These are phyloP conservation scores for Hypocryptadius cinnamomeus DNA, from an alignment of 2,113 vertebrate species.

Conservation along the genomic window DNA sequence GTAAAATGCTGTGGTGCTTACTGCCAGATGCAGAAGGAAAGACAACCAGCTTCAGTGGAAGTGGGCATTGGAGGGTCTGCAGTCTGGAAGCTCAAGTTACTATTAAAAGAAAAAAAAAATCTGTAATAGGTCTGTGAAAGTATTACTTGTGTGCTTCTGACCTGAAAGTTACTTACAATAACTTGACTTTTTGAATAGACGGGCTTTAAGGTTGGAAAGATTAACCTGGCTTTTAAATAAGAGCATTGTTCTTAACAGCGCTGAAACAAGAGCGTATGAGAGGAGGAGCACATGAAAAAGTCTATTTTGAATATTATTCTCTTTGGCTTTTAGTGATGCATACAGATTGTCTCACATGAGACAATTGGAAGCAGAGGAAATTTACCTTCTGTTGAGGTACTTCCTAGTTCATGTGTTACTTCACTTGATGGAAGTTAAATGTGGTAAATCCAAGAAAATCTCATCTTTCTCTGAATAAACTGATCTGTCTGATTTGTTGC, in stretches of 20 bases:
- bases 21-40: background rate
- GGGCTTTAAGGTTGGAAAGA: background rate
- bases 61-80: background rate
- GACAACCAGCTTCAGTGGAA: background rate
- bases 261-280: fast-evolving
- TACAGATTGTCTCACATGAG: background rate
- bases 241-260: background rate
- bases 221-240: background rate
- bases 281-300: background rate
- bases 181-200: background rate
- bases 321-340: background rate
- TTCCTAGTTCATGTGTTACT: fast-evolving
- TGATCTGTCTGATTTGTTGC: background rate
- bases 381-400: background rate
- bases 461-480: background rate
- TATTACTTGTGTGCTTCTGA: background rate
- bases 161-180: background rate
- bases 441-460: background rate
- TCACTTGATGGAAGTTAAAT: background rate
- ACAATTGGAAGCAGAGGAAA: background rate
- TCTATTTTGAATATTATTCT: background rate
- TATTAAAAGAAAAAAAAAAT: background rate
- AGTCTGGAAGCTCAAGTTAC: background rate
- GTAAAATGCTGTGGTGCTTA: background rate
- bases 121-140: background rate